Evolutionary conservation across 2,797 vertebrate genomes (phyloP), one percentile per base, ranked within the genome.

Genomic region (Sphenopsis melanotis): DNA sequence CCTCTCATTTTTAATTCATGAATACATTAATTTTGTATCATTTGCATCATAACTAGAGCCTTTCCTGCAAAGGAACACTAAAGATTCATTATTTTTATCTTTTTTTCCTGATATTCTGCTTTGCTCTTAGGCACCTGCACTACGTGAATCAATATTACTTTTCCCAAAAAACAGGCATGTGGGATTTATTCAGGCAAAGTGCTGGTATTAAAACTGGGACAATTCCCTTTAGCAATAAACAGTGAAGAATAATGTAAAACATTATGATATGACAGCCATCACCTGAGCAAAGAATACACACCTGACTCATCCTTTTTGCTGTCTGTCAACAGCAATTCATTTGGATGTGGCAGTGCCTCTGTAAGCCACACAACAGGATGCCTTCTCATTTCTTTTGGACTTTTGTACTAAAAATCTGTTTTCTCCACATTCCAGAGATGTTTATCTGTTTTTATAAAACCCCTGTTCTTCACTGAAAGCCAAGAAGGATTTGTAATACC

Each of bases 1-100:
- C 68, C 23, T 91, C 82, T 85, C 44, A 34, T 94, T 85, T 79
- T 89, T 83, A 87, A 89, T 95, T 95, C 44, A 82, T 6, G 16
- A 64, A 83, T 65, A 53, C 57, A 76, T 76, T 72, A 42, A 69
- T 80, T 95, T 89, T 81, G 53, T 41, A 83, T 74, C 2, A 49
- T 57, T 56, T 89, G 53, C 76, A 83, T 71, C 60, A 64, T 42
- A 93, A 74, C 46, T 39, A 66, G 61, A 95, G 65, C 44, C 18
- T 20, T 93, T 80, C 18, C 44, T 85, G 71, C 47, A 88, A 76
- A 87, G 63, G 29, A 92, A 21, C 32, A 55, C 42, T 77, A 59
- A 50, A 11, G 42, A 50, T 66, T 59, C 34, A 20, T 85, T 59
- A 66, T 77, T 80, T 76, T 66, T 66, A 52, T 47, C 16, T 29